Conservation (phyloP, 2,797 vertebrate species). For the Discoglossus pictus region DNA sequence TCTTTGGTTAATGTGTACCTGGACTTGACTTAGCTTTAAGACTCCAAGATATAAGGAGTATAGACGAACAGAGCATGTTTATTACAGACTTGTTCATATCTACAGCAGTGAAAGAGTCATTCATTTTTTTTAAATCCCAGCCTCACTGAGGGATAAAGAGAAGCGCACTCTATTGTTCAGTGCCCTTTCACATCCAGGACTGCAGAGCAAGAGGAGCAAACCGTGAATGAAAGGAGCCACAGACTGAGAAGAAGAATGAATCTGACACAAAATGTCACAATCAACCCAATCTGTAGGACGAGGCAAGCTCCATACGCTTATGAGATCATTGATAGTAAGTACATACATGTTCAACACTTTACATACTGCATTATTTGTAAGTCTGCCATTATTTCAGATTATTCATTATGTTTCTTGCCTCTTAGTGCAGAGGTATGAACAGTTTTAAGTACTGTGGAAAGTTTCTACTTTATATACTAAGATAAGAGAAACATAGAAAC, state of each 20-base stretch:
- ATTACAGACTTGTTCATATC: background rate
- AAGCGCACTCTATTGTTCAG: slow-evolving; percentile 2
- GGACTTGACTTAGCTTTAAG: slow-evolving; percentile 12
- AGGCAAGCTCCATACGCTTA: slow-evolving; percentile 30
- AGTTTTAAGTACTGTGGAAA: too few relatives aligned
- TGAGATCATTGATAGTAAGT: slow-evolving; percentile 43
- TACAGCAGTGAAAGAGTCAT: background rate
- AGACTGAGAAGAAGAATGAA: slow-evolving; percentile 11
- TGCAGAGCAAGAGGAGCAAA: background rate
- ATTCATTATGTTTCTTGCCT: too few relatives aligned
- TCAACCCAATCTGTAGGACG: slow-evolving; percentile 28
- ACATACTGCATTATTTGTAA: background rate
- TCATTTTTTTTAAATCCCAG: background rate
- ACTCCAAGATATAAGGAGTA: slow-evolving; percentile 32
- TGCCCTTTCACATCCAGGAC: background rate
- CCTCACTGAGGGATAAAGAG: background rate
- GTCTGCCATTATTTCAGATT: too few relatives aligned
- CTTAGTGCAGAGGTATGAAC: too few relatives aligned
- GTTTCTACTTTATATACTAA: too few relatives aligned
- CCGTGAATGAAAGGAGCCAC: background rate
- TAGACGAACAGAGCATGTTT: background rate
- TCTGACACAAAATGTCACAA: slow-evolving; percentile 2
- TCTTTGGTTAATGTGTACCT: slow-evolving; percentile 39
- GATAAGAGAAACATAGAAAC: too few relatives aligned
- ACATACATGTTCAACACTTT: background rate